Conservation (phyloP, 2,113 vertebrate species). For the Saiga tatarica region DNA sequence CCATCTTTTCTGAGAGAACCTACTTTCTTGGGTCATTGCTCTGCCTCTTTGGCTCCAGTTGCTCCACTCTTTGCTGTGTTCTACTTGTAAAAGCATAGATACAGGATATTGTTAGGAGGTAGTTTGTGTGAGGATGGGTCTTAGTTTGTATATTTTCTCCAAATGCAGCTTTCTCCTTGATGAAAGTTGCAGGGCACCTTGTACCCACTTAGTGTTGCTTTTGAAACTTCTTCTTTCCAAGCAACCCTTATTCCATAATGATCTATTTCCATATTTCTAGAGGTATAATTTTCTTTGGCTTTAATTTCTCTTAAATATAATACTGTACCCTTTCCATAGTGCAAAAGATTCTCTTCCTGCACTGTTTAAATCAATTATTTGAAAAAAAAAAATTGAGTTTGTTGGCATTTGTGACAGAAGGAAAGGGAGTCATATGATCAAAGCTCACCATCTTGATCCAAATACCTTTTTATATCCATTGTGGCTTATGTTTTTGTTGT, state of each 20-base stretch:
- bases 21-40: neutral
- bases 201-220: neutral
- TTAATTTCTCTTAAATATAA: constrained; percentile 18
- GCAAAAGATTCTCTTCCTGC: neutral
- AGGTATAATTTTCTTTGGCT: neutral
- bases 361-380: constrained; percentile 4
- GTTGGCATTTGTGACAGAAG: neutral
- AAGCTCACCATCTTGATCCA: neutral
- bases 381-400: neutral
- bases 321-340: neutral
- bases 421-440: neutral
- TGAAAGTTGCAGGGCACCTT: neutral
- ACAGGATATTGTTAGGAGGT: neutral
- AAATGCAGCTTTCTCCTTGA: neutral
- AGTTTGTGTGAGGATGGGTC: neutral
- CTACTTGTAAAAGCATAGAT: neutral
- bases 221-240: neutral
- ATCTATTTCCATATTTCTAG: neutral
- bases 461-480: neutral
- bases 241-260: neutral
- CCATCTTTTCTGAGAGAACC: neutral
- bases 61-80: neutral
- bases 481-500: neutral
- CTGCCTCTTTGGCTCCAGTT: neutral
- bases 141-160: neutral